Base-by-base conservation (phyloP, 2,888 invertebrate species). In the Drepanosiphum platanoidis region DNA sequence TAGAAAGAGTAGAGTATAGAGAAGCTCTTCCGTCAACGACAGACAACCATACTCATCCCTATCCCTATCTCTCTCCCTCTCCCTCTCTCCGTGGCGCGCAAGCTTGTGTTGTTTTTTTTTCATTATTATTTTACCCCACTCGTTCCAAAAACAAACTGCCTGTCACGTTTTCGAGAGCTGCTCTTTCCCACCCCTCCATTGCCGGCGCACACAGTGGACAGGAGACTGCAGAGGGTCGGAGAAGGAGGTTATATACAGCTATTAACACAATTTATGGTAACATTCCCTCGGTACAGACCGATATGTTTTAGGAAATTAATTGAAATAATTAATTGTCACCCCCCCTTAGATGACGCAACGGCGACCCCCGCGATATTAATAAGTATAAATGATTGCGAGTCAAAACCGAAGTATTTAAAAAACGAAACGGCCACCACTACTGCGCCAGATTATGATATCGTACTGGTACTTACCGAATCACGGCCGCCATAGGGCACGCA, bases 51-150 rank as follows among this genome's bases (percentile, higher is more conserved):
- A 58, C 32, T 22, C 34, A 9, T 22, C n/a, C 1, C n/a, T 30
- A 15, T 58, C 8, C 15, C 3, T n/a, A 27, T 27, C n/a, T n/a
- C 74, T 36, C 70, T 18, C 32, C 30, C 1, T 36, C 11, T 30
- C n/a, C 13, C 36, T 15, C 39, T 27, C 15, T 70, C 5, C n/a
- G 34, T 46, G 3, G 9, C 46, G 3, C 11, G 46, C 27, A 15
- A n/a, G 15, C 39, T n/a, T 42, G 46, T 22, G 39, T 66, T 46
- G 32, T 78, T 70, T 81, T 71, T 72, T 82, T 74, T 74, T 82
- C 74, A 82, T 82, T 82, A 74, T 74, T 82, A 72, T 82, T 82
- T 82, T 18, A 74, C 82, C 72, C 74, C 82, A 64, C 74, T 82
- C 64, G 46, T 82, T 18, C 46, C 27, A 61, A 74, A 82, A 82